Evolutionary conservation across 2,113 vertebrate species (phyloP), one percentile per base, ranked within the genome.

Genomic region (Vulpes lagopus): DNA sequence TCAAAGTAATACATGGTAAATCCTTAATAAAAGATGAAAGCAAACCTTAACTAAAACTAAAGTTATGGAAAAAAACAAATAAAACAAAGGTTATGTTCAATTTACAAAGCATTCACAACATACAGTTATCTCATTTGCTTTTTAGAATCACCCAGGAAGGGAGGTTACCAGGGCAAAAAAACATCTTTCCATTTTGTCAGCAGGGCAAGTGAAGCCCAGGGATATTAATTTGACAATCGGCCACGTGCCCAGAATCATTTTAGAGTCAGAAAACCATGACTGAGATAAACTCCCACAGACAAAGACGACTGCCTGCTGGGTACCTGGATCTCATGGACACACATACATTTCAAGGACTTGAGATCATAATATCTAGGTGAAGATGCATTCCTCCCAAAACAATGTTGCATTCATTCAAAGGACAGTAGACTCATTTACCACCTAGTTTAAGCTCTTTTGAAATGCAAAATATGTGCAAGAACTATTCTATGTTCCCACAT

Each of bases 11-110:
- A 69, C 5, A 57, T 35, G 20, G 9, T 59, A 85, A 92, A 71
- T 91, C 55, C 55, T 83, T 71, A 94, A n/a, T 27, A 88, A 88
- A 51, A 97, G 32, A 92, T n/a, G 49, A 82, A 74, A 35, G 16
- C n/a, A 92, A 82, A 64, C 22, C 89, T 25, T 32, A 89, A 79
- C 20, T 69, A 88, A 69, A 69, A 69, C 67, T n/a, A 69, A 95
- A 15, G 59, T 96, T 49, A 71, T 30, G 23, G 43, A 43, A 43
- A 43, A 43, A 43, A 43, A 43, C 27, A 89, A 79, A 17, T 69
- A 88, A 69, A 69, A 69, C 67, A 19, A 69, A 95, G 19, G 59
- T 96, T 53, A 71, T 25, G 23, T 76, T 91, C n/a, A 60, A 59
- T 60, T 95, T 64, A 80, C 43, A 84, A 96, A 95, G 53, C 43